Percentiles rank a stretch among this genome's conserved stretches.
Evolutionary conservation across 2,113 vertebrate species (phyloP).

Genomic region (Sapayoa aenigma): DNA sequence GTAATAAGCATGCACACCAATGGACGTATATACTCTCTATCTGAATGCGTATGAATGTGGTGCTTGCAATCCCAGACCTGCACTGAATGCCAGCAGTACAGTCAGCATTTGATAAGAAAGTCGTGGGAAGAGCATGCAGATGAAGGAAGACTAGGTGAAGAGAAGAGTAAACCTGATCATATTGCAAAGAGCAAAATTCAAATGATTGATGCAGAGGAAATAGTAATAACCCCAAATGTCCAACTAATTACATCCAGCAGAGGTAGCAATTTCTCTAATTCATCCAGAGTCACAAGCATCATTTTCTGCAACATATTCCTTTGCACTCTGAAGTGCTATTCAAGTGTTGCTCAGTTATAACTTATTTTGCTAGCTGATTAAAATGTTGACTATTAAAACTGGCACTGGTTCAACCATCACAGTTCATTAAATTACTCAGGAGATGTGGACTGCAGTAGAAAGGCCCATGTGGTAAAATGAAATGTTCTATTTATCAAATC

Average conservation of each 20-base stretch:
- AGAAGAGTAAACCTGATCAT: background rate
- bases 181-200: background rate
- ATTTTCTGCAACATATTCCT: background rate
- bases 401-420: slow-evolving; percentile 38
- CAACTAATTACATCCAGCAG: background rate
- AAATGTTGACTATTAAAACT: slow-evolving; percentile 56
- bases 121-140: background rate
- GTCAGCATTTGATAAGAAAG: background rate
- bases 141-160: background rate
- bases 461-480: slow-evolving; percentile 53
- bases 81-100: background rate
- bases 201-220: background rate
- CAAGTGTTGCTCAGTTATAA: slow-evolving; percentile 34
- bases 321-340: slow-evolving; percentile 13
- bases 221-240: background rate
- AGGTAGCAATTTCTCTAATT: slow-evolving; percentile 5
- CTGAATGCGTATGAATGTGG: background rate
- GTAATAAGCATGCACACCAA: background rate
- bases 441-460: slow-evolving; percentile 36
- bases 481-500: slow-evolving; percentile 65
- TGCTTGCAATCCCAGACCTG: background rate
- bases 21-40: background rate
- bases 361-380: slow-evolving; percentile 49
- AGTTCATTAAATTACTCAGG: slow-evolving; percentile 50
- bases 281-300: background rate